A percentile compares a stretch with the other conserved stretches of the same genome.
phyloP scores from a whole-genome alignment of 2,888 invertebrate genomes.

The Geotrupes spiniger region DNA sequence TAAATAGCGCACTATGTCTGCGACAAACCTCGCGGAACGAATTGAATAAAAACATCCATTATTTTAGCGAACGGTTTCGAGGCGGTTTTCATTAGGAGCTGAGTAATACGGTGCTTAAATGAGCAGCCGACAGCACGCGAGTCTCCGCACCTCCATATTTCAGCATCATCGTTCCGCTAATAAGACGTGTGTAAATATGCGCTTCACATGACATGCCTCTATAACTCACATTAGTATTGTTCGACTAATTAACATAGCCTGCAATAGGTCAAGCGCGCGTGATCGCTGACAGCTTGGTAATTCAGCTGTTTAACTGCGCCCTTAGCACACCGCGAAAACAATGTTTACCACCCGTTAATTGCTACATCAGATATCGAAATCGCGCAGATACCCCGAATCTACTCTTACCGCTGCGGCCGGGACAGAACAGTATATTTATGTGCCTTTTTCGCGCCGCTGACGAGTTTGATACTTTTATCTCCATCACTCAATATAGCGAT shows the following conservation, averaged over 20 bases:
- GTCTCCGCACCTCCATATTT: conserved; percentile 24
- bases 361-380: conserved; percentile 15
- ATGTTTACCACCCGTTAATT: conserved; percentile 23
- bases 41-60: conserved; percentile 23
- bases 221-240: conserved; percentile 28
- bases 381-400: conserved; percentile 4
- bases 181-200: conserved; percentile 28
- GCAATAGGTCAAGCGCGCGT: conserved; percentile 21
- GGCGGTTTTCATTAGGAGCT: conserved; percentile 20
- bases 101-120: conserved; percentile 24
- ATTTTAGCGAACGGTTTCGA: conserved; percentile 17
- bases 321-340: conserved; percentile 14
- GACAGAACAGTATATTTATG: conserved; percentile 32
- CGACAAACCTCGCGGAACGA: conserved; percentile 20
- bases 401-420: neutral
- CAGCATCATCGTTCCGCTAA: conserved; percentile 25
- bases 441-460: conserved; percentile 40
- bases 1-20: conserved; percentile 13
- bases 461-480: conserved; percentile 45
- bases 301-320: conserved; percentile 11
- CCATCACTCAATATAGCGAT: conserved; percentile 44
- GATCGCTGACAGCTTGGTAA: conserved; percentile 12
- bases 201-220: conserved; percentile 19
- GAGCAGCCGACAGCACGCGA: conserved; percentile 25
- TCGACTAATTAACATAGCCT: conserved; percentile 25